phyloP scores from a whole-genome alignment of 2,797 vertebrate species.

The Borostomias antarcticus region DNA sequence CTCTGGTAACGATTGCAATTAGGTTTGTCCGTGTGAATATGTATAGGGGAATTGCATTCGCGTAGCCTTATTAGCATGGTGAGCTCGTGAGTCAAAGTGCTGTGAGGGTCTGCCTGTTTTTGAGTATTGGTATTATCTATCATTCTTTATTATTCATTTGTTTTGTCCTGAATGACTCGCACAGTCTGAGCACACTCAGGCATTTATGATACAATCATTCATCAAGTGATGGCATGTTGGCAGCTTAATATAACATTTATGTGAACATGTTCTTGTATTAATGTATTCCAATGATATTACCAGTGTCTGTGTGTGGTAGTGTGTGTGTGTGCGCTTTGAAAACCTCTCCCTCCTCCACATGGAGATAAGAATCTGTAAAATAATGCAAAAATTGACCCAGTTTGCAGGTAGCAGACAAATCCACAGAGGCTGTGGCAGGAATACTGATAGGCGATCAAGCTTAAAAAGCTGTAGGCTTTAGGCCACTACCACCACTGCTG shows the following conservation, averaged over 20 bases:
- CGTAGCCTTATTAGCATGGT: slow-evolving; percentile 50
- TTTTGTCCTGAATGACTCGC: slow-evolving; percentile 49
- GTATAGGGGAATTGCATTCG: slow-evolving; percentile 52
- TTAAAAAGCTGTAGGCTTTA: slow-evolving; percentile 62
- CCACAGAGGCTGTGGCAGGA: slow-evolving; percentile 66
- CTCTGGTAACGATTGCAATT: slow-evolving; percentile 63
- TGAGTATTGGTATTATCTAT: slow-evolving; percentile 60
- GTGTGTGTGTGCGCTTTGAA: slow-evolving; percentile 52
- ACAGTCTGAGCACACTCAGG: slow-evolving; percentile 29
- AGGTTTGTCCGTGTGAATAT: slow-evolving; percentile 57
- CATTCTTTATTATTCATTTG: slow-evolving; percentile 65
- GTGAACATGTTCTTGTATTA: slow-evolving; percentile 51
- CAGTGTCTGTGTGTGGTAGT: not conserved
- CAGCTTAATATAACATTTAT: slow-evolving; percentile 53
- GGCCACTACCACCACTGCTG: slow-evolving; percentile 51
- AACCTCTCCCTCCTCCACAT: slow-evolving; percentile 51
- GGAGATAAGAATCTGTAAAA: slow-evolving; percentile 76
- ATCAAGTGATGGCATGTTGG: slow-evolving; percentile 48
- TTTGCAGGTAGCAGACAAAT: slow-evolving; percentile 77
- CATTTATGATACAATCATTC: slow-evolving; percentile 33
- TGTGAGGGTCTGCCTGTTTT: slow-evolving; percentile 42
- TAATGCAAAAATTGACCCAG: slow-evolving; percentile 81
- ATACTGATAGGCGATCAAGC: slow-evolving; percentile 72
- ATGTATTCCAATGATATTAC: slow-evolving; percentile 39
- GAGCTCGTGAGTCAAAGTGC: slow-evolving; percentile 44